These are phyloP conservation scores for Cynopterus brachyotis DNA, from an alignment of 2,113 vertebrate genomes.

Conservation along the genomic window DNA sequence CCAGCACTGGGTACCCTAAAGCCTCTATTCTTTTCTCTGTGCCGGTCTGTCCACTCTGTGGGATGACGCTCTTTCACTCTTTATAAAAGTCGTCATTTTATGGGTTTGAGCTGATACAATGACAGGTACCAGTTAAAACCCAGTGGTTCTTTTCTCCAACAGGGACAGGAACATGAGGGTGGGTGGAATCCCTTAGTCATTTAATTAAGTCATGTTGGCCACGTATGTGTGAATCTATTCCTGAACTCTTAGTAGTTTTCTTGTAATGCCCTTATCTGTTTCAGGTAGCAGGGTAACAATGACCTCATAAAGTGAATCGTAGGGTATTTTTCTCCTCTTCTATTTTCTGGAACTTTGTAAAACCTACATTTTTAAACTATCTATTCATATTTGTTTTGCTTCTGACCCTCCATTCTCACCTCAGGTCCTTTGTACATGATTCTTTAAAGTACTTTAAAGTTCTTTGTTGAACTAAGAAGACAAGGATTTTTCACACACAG, in stretches of 20 bases:
- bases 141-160: neutral
- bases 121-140: neutral
- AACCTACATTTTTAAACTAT: neutral
- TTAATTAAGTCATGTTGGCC: neutral
- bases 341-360: neutral
- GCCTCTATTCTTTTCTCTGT: neutral
- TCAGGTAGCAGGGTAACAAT: neutral
- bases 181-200: neutral
- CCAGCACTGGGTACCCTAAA: neutral
- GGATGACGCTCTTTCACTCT: neutral
- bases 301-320: neutral
- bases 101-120: neutral
- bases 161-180: neutral
- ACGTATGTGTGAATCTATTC: neutral
- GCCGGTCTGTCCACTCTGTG: neutral
- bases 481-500: neutral
- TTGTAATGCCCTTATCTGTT: neutral
- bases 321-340: neutral
- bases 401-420: neutral
- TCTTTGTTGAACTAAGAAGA: slow-evolving; percentile 15
- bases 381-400: slow-evolving; percentile 2
- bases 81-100: neutral
- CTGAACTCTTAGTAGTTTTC: neutral
- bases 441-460: neutral
- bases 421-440: neutral